Conservation (phyloP, 2,888 invertebrate species). For the Erynnis tages region DNA sequence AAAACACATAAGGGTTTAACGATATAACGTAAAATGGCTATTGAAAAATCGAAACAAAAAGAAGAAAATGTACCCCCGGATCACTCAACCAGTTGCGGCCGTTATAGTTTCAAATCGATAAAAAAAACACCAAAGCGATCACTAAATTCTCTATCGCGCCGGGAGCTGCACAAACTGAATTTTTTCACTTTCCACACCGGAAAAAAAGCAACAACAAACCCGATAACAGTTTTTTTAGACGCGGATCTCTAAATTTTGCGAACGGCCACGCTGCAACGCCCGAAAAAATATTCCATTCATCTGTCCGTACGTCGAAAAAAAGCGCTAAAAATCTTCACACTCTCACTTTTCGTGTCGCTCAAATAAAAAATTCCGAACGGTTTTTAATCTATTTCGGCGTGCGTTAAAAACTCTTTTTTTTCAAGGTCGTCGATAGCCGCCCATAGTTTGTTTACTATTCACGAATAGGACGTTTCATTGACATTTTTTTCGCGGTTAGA, state of each 20-base stretch:
- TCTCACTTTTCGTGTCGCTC: slow-evolving; percentile 48
- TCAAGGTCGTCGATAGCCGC: slow-evolving; percentile 33
- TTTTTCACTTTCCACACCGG: slow-evolving; percentile 40
- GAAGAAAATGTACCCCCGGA: not conserved
- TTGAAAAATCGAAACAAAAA: not conserved
- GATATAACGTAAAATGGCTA: too few relatives aligned
- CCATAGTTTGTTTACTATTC: slow-evolving; percentile 28
- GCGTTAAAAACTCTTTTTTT: slow-evolving; percentile 29
- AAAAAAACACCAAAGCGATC: slow-evolving; percentile 22
- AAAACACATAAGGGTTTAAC: not conserved
- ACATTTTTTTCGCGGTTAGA: slow-evolving; percentile 28
- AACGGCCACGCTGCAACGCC: slow-evolving; percentile 39
- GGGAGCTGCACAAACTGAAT: slow-evolving; percentile 19
- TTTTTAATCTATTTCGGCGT: slow-evolving; percentile 42
- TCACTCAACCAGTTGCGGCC: slow-evolving; percentile 12
- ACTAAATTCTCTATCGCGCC: slow-evolving; percentile 26
- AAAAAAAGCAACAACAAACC: slow-evolving; percentile 37
- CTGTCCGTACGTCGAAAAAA: slow-evolving; percentile 44
- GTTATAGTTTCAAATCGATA: slow-evolving; percentile 13
- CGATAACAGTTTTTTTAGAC: slow-evolving; percentile 43
- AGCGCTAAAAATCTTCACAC: slow-evolving; percentile 47
- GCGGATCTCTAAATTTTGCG: slow-evolving; percentile 47
- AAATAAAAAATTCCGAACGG: slow-evolving; percentile 46
- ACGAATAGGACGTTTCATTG: slow-evolving; percentile 26
- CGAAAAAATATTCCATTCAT: slow-evolving; percentile 52